phyloP scores from a whole-genome alignment of 2,113 vertebrate species.

The Notechis scutatus region DNA sequence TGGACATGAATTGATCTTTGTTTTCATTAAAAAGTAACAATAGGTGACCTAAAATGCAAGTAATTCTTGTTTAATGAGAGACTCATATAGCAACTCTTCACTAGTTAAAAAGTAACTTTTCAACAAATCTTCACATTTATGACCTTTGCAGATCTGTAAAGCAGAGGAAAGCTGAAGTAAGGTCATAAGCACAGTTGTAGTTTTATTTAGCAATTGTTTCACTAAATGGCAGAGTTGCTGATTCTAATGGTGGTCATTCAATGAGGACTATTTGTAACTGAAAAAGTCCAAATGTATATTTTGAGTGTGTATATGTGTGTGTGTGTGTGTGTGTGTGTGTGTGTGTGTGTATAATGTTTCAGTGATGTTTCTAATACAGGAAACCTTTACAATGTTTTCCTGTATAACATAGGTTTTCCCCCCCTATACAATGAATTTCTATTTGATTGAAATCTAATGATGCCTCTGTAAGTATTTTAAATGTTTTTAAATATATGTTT shows the following conservation, averaged over 20 bases:
- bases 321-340: not conserved
- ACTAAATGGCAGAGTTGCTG: not conserved
- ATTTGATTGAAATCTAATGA: not conserved
- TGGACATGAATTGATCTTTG: not conserved
- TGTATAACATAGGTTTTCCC: not conserved
- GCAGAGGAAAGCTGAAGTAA: not conserved
- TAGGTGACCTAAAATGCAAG: not conserved
- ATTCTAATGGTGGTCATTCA: not conserved
- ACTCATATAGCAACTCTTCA: not conserved
- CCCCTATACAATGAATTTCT: not conserved
- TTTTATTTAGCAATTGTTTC: not conserved
- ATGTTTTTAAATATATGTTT: not conserved
- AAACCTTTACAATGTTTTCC: not conserved
- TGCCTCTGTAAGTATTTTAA: not conserved
- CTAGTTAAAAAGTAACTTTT: not conserved
- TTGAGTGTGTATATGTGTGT: not conserved
- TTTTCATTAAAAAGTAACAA: conserved; percentile 29
- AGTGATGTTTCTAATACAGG: not conserved
- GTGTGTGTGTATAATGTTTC: not conserved
- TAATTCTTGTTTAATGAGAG: not conserved
- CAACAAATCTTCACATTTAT: not conserved
- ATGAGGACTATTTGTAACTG: not conserved
- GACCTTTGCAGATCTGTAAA: not conserved
- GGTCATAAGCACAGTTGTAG: not conserved
- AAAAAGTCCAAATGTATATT: not conserved